Evolutionary conservation across 2,797 vertebrate genomes (phyloP).

Genomic region (Melopsittacus undulatus): DNA sequence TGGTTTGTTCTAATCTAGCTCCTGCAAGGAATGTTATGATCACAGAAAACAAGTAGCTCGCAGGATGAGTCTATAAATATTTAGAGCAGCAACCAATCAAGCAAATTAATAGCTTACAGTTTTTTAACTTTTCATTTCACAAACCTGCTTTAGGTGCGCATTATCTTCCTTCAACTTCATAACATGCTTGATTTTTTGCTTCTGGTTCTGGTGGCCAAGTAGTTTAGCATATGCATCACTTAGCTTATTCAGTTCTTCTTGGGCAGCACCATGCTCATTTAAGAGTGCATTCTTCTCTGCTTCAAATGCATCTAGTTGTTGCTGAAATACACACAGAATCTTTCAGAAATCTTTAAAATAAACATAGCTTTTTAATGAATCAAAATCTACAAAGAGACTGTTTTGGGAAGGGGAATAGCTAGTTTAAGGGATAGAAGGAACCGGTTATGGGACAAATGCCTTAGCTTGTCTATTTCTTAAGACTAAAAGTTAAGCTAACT

Average conservation of each 20-base stretch:
- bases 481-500: background rate
- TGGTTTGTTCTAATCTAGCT: background rate
- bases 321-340: slow-evolving; percentile 71
- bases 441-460: background rate
- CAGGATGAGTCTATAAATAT: background rate
- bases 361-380: background rate
- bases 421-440: background rate
- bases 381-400: background rate
- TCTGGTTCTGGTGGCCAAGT: slow-evolving; percentile 96
- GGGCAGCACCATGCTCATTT: slow-evolving; percentile 87
- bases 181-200: slow-evolving; percentile 98
- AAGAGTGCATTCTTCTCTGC: slow-evolving; percentile 86
- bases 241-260: slow-evolving; percentile 90
- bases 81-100: background rate
- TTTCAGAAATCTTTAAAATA: background rate
- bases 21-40: background rate
- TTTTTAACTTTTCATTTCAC: background rate
- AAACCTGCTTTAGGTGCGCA: slow-evolving; percentile 86
- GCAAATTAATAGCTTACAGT: accelerated
- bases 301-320: slow-evolving; percentile 90
- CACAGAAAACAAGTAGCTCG: background rate
- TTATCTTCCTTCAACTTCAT: slow-evolving; percentile 95
- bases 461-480: background rate
- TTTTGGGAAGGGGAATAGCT: background rate
- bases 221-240: slow-evolving; percentile 90